These are phyloP conservation scores for Linurgus olivaceus DNA, from an alignment of 2,797 vertebrate genomes.

Conservation along the genomic window DNA sequence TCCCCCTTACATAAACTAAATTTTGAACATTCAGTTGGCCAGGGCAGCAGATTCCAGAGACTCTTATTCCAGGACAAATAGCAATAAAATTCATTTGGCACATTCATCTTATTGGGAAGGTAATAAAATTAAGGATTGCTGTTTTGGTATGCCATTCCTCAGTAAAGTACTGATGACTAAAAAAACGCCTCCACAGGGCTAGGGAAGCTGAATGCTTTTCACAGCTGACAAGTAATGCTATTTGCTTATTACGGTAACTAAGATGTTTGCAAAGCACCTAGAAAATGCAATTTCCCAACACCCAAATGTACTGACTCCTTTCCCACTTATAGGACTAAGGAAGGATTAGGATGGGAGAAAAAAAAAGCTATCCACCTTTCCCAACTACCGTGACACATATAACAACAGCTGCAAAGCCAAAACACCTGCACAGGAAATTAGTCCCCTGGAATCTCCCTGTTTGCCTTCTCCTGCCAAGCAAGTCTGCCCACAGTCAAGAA, in stretches of 20 bases:
- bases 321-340: not conserved
- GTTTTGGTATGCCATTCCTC: slow-evolving; percentile 22
- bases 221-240: not conserved
- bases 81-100: slow-evolving; percentile 55
- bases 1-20: not conserved
- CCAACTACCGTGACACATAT: accelerated
- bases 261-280: not conserved
- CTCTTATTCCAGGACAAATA: slow-evolving; percentile 28
- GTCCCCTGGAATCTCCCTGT: not conserved
- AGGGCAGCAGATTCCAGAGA: slow-evolving; percentile 23
- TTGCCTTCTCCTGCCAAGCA: slow-evolving; percentile 19
- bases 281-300: not conserved
- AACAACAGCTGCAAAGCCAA: not conserved
- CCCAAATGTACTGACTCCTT: not conserved
- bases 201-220: not conserved
- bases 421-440: slow-evolving; percentile 47
- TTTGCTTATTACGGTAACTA: not conserved
- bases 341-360: not conserved
- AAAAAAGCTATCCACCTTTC: not conserved
- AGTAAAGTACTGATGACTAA: not conserved
- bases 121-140: slow-evolving; percentile 58
- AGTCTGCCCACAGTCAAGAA: slow-evolving; percentile 9
- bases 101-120: not conserved
- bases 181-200: not conserved
- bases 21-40: not conserved